Base-by-base conservation (phyloP, 2,113 vertebrate genomes). In the Malurus melanocephalus region DNA sequence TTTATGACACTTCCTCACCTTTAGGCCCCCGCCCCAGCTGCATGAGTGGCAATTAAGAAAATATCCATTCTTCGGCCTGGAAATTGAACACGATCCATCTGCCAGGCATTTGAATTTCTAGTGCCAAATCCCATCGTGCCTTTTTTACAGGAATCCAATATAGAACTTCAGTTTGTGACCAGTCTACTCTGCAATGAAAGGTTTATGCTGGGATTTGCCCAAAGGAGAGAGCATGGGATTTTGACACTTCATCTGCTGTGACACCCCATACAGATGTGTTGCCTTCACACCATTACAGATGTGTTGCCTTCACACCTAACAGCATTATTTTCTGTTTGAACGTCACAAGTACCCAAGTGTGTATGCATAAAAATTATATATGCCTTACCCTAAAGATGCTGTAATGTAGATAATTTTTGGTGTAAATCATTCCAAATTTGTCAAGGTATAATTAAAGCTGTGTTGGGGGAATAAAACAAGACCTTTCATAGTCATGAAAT, bases 141-240 rank as follows among this genome's bases (percentile, higher is more conserved):
- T 57, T 83, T 77, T 84, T 83, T 27, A 53, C 18, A 40, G 22
- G 5, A 60, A 65, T 46, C 51, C 22, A 40, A 0, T 65, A n/a
- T 0, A 76, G 38, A 87, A 59, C 15, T 84, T 85, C n/a, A 45
- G 5, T 64, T 78, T 69, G 55, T 91, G 46, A 74, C 7, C 21
- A 9, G 9, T 64, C 11, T 30, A 13, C 46, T 61, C 67, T 67
- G 22, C 28, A 85, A 45, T 59, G 3, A 86, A 84, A 19, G 48
- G 72, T 76, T 91, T 80, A 62, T 3, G 1, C 32, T 46, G 27
- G 30, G 24, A 76, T 92, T 64, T 68, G 43, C 42, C 75, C 43
- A 87, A 76, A 94, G 89, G 65, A 57, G n/a, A 93, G 38, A 85
- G 35, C 48, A 85, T 13, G 21, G 38, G 94, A 66, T 85, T 91